phyloP scores from a whole-genome alignment of 2,113 vertebrate genomes.

The Elaphurus davidianus region DNA sequence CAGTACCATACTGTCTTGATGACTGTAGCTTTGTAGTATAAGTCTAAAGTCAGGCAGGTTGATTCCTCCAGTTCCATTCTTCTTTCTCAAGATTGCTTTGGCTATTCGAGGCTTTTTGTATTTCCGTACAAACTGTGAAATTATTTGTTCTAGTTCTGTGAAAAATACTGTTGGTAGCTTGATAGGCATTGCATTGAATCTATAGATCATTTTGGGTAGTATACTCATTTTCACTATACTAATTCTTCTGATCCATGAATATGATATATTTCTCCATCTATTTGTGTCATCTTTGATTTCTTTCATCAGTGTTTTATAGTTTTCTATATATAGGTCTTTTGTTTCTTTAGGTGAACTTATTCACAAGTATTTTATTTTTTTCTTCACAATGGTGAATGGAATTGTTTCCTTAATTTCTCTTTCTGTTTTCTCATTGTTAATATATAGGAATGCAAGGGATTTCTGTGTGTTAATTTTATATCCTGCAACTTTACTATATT shows the following conservation, averaged over 20 bases:
- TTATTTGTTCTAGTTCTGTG: background rate
- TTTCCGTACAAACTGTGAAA: background rate
- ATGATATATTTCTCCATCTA: background rate
- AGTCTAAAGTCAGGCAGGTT: background rate
- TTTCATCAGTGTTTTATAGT: background rate
- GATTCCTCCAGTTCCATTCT: background rate
- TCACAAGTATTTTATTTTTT: background rate
- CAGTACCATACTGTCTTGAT: too few relatives aligned
- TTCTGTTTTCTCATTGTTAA: background rate
- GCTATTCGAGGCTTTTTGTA: background rate
- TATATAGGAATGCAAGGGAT: background rate
- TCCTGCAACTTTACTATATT: background rate
- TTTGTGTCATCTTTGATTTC: background rate
- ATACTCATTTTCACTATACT: background rate
- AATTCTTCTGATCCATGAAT: background rate
- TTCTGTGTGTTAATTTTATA: background rate
- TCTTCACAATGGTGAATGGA: background rate
- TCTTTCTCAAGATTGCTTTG: background rate
- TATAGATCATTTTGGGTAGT: background rate
- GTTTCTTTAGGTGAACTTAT: background rate
- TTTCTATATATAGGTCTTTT: background rate
- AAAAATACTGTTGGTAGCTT: background rate
- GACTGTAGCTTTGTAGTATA: background rate
- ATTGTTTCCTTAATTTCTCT: background rate
- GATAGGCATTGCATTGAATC: background rate